These are phyloP conservation scores for Caradrina clavipalpis DNA, from an alignment of 2,888 invertebrate genomes.

Conservation along the genomic window DNA sequence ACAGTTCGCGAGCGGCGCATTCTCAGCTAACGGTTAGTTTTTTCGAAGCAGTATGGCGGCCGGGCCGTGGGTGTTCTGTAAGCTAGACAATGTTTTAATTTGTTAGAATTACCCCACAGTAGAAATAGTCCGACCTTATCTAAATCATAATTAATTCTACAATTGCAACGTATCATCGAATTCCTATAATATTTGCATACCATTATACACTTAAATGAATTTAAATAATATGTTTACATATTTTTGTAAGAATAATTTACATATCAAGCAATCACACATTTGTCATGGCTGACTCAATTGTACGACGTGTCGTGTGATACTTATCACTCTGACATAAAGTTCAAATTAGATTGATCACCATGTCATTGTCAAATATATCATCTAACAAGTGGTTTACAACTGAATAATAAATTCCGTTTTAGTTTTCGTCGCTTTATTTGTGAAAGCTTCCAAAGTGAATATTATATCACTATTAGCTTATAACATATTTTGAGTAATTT, in stretches of 20 bases:
- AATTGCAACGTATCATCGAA: background rate
- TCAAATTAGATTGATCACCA: slow-evolving; percentile 9
- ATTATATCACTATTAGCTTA: background rate
- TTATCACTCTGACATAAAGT: slow-evolving; percentile 20
- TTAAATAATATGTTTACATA: background rate
- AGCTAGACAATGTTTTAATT: too few species aligned
- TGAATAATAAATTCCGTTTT: background rate
- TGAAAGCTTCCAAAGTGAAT: background rate
- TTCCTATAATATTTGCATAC: background rate
- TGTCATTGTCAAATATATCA: slow-evolving; percentile 7
- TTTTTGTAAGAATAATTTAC: slow-evolving; percentile 5
- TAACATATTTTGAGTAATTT: background rate
- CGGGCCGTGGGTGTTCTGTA: too few species aligned
- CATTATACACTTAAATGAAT: background rate
- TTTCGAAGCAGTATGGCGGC: too few species aligned
- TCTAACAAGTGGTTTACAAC: slow-evolving; percentile 28
- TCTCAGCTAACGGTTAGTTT: too few species aligned
- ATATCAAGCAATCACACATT: slow-evolving; percentile 10
- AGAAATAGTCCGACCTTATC: background rate
- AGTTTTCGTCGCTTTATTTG: background rate
- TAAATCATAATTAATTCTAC: background rate
- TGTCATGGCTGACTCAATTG: slow-evolving; percentile 2
- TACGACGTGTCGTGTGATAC: slow-evolving; percentile 1
- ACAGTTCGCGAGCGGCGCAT: too few species aligned
- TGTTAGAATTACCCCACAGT: too few species aligned